phyloP scores from a whole-genome alignment of 2,888 invertebrate genomes.

The Yponomeuta plumbellus region DNA sequence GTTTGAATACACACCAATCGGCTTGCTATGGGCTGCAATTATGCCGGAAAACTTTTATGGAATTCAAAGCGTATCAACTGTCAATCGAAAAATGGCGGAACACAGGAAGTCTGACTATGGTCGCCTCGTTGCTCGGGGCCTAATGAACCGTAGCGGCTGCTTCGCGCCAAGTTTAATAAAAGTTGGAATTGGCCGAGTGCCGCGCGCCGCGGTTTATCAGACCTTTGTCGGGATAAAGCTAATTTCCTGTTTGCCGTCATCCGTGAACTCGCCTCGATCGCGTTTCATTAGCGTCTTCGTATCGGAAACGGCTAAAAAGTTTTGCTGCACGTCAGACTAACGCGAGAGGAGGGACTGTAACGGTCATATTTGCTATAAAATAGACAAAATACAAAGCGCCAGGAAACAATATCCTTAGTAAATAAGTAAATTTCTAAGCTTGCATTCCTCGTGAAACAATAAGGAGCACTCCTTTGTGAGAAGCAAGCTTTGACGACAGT shows the following conservation, averaged over 20 bases:
- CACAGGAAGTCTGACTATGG: not conserved
- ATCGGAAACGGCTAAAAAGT: not conserved
- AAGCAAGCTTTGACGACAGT: not conserved
- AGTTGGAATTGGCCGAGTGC: slow-evolving; percentile 26
- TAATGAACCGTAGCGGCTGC: slow-evolving; percentile 17
- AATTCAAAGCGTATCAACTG: not conserved
- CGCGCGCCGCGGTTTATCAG: slow-evolving; percentile 20
- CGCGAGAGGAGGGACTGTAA: slow-evolving; percentile 17
- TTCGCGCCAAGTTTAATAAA: slow-evolving; percentile 27
- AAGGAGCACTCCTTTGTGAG: not conserved
- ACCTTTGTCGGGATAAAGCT: slow-evolving; percentile 20
- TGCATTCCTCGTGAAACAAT: too few relatives aligned
- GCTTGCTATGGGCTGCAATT: not conserved
- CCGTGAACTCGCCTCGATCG: slow-evolving; percentile 24
- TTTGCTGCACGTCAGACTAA: too few relatives aligned
- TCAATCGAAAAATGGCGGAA: slow-evolving; percentile 1
- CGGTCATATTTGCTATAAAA: slow-evolving; percentile 21
- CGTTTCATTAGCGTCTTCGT: slow-evolving; percentile 15
- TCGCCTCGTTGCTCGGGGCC: not conserved
- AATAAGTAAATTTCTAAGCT: not conserved
- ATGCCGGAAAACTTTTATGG: not conserved
- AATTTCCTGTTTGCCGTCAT: slow-evolving; percentile 27
- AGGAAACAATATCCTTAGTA: too few relatives aligned
- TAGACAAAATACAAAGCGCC: too few relatives aligned
- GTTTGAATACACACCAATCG: not conserved